A percentile compares a stretch with the other conserved stretches of the same genome.
Evolutionary conservation across 1,140 invertebrate genomes (phyloP).

Genomic region (Mycetomoellerius zeteki): DNA sequence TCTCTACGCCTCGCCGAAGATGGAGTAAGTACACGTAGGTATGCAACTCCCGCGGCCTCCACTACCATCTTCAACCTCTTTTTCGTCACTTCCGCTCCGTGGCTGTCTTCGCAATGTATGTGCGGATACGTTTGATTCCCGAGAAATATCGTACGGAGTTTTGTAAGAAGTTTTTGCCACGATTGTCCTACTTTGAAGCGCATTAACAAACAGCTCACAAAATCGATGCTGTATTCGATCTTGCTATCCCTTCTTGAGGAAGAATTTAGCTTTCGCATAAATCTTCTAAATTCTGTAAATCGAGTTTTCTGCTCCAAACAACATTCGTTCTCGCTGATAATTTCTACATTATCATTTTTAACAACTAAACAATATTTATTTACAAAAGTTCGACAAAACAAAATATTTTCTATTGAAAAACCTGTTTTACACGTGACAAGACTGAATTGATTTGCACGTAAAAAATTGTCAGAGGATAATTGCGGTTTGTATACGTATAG

Average conservation of each 20-base stretch:
- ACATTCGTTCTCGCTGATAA: not conserved
- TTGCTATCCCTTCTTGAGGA: not conserved
- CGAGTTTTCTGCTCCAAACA: not conserved
- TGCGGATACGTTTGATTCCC: conserved; percentile 32
- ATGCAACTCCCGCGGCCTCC: conserved; percentile 60
- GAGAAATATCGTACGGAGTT: conserved; percentile 35
- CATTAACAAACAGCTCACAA: conserved; percentile 19
- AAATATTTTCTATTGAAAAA: not conserved
- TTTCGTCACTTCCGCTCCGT: not conserved
- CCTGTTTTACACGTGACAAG: not conserved
- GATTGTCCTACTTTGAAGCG: conserved; percentile 27
- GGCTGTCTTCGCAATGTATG: conserved; percentile 48
- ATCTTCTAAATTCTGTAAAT: not conserved
- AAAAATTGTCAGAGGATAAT: not conserved
- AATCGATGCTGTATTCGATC: conserved; percentile 7
- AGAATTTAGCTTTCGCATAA: not conserved
- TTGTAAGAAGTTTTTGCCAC: conserved; percentile 24
- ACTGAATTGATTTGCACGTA: not conserved
- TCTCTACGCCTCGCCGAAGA: conserved; percentile 65
- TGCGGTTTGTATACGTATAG: not conserved
- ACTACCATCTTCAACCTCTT: conserved; percentile 46
- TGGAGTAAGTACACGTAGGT: conserved; percentile 71
- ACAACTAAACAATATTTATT: not conserved
- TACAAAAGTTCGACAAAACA: not conserved
- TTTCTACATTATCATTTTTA: not conserved